These are phyloP conservation scores for Botrylloides violaceus DNA, from an alignment of 23 tunicate species.

Conservation along the genomic window DNA sequence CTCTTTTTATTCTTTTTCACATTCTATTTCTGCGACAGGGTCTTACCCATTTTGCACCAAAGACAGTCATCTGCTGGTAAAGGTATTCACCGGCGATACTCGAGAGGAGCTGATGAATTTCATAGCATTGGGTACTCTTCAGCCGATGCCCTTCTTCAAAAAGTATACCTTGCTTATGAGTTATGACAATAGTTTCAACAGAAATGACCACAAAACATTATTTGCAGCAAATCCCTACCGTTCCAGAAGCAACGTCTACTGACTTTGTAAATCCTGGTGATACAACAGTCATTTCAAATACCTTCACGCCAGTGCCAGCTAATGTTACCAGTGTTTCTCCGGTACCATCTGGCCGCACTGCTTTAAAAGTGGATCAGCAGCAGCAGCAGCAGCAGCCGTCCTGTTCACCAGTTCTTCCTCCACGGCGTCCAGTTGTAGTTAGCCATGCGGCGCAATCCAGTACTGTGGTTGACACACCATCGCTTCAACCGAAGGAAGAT, in stretches of 20 bases:
- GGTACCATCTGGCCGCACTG: not conserved
- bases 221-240: slow-evolving; percentile 19
- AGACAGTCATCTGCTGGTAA: not conserved
- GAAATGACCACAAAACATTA: not conserved
- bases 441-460: not conserved
- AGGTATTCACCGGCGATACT: slow-evolving; percentile 43
- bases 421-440: slow-evolving; percentile 2
- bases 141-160: slow-evolving; percentile 39
- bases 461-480: no score
- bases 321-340: not conserved
- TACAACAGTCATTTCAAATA: no score
- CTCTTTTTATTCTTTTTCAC: not conserved
- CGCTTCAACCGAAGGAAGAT: slow-evolving; percentile 63
- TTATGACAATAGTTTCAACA: not conserved
- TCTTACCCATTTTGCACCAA: not conserved
- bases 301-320: not conserved
- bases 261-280: not conserved
- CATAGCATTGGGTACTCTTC: slow-evolving; percentile 66
- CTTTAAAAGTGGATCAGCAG: not conserved
- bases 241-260: not conserved
- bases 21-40: no score
- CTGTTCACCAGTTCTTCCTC: slow-evolving; percentile 24
- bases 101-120: slow-evolving; percentile 87
- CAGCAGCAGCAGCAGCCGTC: not conserved
- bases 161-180: slow-evolving; percentile 11